phyloP scores from a whole-genome alignment of 2,888 invertebrate genomes.

The Horisme vitalbata region DNA sequence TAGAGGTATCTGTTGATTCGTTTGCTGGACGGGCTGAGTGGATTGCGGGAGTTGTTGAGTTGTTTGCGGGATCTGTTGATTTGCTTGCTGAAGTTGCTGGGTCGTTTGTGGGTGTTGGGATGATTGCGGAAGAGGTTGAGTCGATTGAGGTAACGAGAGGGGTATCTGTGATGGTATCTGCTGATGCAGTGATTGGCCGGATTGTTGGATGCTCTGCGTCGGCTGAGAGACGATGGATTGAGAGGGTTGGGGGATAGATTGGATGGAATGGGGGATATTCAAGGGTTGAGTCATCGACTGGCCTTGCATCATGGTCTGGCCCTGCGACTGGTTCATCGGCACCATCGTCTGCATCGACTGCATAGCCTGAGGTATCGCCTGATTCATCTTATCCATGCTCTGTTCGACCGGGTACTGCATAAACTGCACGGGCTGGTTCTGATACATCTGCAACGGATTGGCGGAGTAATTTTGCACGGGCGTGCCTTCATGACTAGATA shows the following conservation, averaged over 20 bases:
- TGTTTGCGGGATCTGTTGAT: slow-evolving; percentile 32
- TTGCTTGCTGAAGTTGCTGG: slow-evolving; percentile 32
- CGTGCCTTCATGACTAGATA: slow-evolving; percentile 80
- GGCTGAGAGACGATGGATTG: slow-evolving; percentile 30
- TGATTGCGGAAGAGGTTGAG: slow-evolving; percentile 32
- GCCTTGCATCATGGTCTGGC: slow-evolving; percentile 34
- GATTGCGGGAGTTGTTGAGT: slow-evolving; percentile 28
- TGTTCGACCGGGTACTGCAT: slow-evolving; percentile 54
- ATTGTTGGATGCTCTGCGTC: slow-evolving; percentile 27
- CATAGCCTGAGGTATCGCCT: slow-evolving; percentile 42
- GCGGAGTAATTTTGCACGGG: slow-evolving; percentile 74
- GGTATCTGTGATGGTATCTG: slow-evolving; percentile 30
- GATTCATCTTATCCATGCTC: slow-evolving; percentile 39
- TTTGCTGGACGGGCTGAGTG: slow-evolving; percentile 16
- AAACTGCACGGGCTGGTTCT: slow-evolving; percentile 53
- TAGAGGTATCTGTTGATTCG: slow-evolving; percentile 33
- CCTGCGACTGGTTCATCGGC: slow-evolving; percentile 43
- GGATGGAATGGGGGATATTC: slow-evolving; percentile 29
- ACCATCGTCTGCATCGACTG: slow-evolving; percentile 45
- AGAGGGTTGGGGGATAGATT: slow-evolving; percentile 23
- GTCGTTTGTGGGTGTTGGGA: slow-evolving; percentile 29
- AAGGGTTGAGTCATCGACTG: slow-evolving; percentile 22
- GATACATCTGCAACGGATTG: slow-evolving; percentile 76
- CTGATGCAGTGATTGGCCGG: slow-evolving; percentile 20
- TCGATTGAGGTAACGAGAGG: slow-evolving; percentile 32